Conservation (phyloP, 2,888 invertebrate genomes). For the Ceratothoa steindachneri region DNA sequence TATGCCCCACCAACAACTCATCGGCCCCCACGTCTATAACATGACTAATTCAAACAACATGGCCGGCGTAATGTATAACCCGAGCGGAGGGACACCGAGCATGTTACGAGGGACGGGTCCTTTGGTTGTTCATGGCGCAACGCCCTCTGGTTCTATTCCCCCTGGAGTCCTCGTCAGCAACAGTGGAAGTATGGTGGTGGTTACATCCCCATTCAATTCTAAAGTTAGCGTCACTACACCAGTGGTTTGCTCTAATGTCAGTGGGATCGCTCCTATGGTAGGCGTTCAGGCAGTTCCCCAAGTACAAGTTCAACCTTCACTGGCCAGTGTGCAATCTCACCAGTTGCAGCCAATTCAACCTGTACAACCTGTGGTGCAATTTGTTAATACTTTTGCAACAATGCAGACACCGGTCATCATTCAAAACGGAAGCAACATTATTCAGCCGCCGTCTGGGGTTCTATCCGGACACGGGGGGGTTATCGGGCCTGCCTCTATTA, state of each 20-base stretch:
- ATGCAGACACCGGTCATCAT: conserved; percentile 45
- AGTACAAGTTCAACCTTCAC: conserved; percentile 35
- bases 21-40: not conserved
- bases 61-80: conserved; percentile 3
- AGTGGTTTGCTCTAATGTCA: conserved; percentile 7
- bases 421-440: conserved; percentile 43
- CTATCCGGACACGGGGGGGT: conserved; percentile 36
- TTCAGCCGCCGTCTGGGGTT: conserved; percentile 36
- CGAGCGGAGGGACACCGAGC: not conserved
- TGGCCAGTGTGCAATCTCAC: conserved; percentile 31
- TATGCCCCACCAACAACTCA: not conserved
- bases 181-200: conserved; percentile 35
- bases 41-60: not conserved
- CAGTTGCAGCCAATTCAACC: conserved; percentile 42
- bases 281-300: conserved; percentile 37
- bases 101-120: conserved; percentile 6
- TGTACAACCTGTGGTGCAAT: conserved; percentile 52
- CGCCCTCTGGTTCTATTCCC: conserved; percentile 4
- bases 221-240: conserved; percentile 25
- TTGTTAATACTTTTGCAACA: conserved; percentile 67
- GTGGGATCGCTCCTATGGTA: conserved; percentile 28
- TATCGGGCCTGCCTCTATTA: conserved; percentile 29
- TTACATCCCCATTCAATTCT: conserved; percentile 29
- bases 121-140: conserved; percentile 6
- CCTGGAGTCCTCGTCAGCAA: conserved; percentile 3